Conservation (phyloP, 2,888 invertebrate genomes). For the Thyatira batis region DNA sequence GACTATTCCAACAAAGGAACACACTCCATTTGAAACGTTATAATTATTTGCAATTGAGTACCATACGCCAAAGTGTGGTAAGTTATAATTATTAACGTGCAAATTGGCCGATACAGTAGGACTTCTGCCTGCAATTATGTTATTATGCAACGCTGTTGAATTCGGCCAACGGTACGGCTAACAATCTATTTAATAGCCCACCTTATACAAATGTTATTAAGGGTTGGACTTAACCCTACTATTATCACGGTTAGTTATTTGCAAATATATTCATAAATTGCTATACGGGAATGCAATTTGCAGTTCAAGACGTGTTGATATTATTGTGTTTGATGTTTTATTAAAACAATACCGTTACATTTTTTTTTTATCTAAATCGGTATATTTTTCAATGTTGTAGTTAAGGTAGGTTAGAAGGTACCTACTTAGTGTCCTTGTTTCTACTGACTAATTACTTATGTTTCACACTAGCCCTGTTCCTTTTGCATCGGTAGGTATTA, state of each 20-base stretch:
- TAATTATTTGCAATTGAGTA: background rate
- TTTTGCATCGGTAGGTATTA: too few relatives aligned
- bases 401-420: too few relatives aligned
- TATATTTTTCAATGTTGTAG: too few relatives aligned
- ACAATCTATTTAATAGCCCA: background rate
- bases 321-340: background rate
- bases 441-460: too few relatives aligned
- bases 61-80: background rate
- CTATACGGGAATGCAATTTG: slow-evolving; percentile 9
- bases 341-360: too few relatives aligned
- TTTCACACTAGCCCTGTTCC: too few relatives aligned
- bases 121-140: slow-evolving; percentile 34
- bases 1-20: background rate
- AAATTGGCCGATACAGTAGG: slow-evolving; percentile 8
- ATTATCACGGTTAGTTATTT: slow-evolving; percentile 35
- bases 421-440: too few relatives aligned
- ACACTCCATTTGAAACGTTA: background rate
- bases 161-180: slow-evolving; percentile 11
- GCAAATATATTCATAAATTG: slow-evolving; percentile 15
- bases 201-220: slow-evolving; percentile 4
- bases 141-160: slow-evolving; percentile 44
- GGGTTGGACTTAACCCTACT: slow-evolving; percentile 30
- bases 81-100: slow-evolving; percentile 1
- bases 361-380: too few relatives aligned
- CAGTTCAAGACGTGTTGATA: background rate